These are phyloP conservation scores for Cyprinus carpio DNA, from an alignment of 2,113 vertebrate genomes.

Conservation along the genomic window DNA sequence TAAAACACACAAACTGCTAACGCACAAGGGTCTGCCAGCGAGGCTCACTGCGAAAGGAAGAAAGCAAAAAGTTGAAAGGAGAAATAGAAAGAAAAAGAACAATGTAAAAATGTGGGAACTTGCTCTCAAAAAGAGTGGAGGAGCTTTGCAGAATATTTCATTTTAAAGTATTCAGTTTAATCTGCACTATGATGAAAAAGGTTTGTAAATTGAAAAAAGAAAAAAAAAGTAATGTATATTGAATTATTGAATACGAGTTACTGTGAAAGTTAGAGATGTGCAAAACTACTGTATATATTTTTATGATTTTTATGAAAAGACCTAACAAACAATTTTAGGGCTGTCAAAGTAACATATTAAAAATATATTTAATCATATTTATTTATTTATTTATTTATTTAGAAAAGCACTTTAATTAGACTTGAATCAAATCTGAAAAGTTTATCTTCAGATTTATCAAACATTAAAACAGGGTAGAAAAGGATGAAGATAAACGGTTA, in stretches of 20 bases:
- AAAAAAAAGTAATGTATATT: neutral
- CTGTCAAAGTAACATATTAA: too few species aligned
- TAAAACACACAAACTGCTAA: constrained; percentile 24
- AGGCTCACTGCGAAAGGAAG: constrained; percentile 42
- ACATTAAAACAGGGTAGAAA: too few species aligned
- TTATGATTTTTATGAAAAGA: neutral
- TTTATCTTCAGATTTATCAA: too few species aligned
- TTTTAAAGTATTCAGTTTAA: neutral
- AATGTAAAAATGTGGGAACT: neutral
- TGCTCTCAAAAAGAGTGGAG: neutral
- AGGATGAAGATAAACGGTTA: too few species aligned
- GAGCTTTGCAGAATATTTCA: neutral
- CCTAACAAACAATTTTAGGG: too few species aligned
- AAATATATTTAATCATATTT: too few species aligned
- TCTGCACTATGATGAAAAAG: neutral
- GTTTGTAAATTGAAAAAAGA: neutral
- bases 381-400: too few species aligned
- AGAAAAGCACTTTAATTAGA: too few species aligned
- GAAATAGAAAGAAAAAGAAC: neutral
- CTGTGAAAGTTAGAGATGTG: neutral
- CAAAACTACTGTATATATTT: neutral
- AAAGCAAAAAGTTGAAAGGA: constrained; percentile 3
- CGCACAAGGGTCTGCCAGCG: constrained; percentile 23
- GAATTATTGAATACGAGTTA: neutral
- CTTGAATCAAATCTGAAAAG: too few species aligned